These are phyloP conservation scores for Thamnophis elegans DNA, from an alignment of 2,797 vertebrate genomes.

Conservation along the genomic window DNA sequence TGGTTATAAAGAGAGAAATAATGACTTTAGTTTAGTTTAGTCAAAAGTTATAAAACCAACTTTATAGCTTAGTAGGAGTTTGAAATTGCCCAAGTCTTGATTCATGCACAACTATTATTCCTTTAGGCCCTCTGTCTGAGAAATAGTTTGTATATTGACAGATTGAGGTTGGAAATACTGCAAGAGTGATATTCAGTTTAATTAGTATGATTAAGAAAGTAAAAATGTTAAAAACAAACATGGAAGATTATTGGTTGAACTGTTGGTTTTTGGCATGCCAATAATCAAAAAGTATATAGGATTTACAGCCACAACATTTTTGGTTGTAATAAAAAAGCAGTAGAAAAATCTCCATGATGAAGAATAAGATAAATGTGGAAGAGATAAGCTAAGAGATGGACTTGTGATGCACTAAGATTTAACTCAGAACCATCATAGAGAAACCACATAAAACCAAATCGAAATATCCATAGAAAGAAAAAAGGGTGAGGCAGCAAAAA, in stretches of 20 bases:
- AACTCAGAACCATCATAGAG: neutral
- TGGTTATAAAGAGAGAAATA: neutral
- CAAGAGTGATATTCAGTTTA: neutral
- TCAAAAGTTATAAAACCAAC: neutral
- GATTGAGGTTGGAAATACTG: neutral
- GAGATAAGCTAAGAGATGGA: neutral
- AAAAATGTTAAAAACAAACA: neutral
- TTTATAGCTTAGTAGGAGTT: neutral
- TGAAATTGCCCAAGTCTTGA: neutral
- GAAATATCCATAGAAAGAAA: neutral
- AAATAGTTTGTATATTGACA: neutral
- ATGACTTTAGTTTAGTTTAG: neutral
- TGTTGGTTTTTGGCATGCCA: slow-evolving; percentile 29
- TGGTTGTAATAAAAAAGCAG: neutral
- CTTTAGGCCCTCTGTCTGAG: neutral
- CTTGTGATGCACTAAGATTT: neutral
- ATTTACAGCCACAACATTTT: slow-evolving; percentile 15
- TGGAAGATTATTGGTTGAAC: neutral
- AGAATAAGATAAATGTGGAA: neutral
- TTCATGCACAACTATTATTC: neutral
- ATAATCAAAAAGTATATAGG: neutral
- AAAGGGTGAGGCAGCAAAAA: neutral
- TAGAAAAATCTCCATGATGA: neutral
- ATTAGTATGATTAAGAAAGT: neutral
- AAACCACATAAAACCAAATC: neutral